Evolutionary conservation across 2,113 vertebrate species (phyloP).

Genomic region (Ahaetulla prasina): DNA sequence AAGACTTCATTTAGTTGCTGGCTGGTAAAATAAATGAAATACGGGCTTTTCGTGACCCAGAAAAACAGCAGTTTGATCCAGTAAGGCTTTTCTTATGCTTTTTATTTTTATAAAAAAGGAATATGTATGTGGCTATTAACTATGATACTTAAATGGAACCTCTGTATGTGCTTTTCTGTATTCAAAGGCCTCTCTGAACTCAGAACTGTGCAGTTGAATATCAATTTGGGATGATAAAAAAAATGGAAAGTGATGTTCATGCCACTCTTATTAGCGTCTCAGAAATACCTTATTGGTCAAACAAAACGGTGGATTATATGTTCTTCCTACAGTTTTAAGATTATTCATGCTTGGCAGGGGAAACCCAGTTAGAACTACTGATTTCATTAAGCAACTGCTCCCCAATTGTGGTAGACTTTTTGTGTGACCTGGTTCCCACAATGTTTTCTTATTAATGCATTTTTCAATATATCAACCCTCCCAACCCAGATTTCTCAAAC

Average conservation of each 20-base stretch:
- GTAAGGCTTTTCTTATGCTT: neutral
- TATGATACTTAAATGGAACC: neutral
- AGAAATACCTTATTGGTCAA: neutral
- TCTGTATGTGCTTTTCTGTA: neutral
- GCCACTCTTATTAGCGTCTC: neutral
- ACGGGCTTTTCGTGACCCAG: neutral
- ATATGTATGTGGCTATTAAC: neutral
- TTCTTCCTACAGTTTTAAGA: neutral
- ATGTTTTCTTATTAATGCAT: neutral
- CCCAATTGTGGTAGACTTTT: neutral
- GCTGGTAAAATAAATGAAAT: neutral
- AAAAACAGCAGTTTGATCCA: neutral
- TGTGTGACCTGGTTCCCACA: neutral
- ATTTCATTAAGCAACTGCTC: neutral
- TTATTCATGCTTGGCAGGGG: neutral
- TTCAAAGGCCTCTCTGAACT: neutral
- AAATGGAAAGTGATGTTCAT: neutral
- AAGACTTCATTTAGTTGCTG: neutral
- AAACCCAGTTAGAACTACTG: neutral
- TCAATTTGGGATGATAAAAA: neutral
- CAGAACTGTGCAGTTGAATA: neutral
- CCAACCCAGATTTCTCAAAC: neutral
- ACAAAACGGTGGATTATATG: neutral
- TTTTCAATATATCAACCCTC: neutral
- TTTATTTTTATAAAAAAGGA: neutral